Evolutionary conservation across 2,888 invertebrate genomes (phyloP), one percentile per base, ranked within the genome.

Genomic region (Maniola hyperantus): DNA sequence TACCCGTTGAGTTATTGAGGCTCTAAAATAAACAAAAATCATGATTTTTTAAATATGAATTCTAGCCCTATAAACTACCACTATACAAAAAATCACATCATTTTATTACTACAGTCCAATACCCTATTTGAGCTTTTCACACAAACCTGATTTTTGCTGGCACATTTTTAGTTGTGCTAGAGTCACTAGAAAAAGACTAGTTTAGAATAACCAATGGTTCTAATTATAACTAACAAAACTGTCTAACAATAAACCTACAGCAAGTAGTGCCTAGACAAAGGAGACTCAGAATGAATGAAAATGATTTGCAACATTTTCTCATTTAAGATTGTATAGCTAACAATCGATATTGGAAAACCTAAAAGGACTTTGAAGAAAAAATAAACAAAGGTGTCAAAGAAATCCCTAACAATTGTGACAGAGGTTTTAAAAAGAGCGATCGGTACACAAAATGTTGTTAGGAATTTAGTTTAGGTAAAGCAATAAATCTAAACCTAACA

Each of bases 261-360:
- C 11, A 2, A 26, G 5, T n/a, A n/a, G 6, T 33, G 34, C n/a
- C 33, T 13, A 7, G n/a, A 34, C n/a, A 53, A 53, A 53, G 6
- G 34, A n/a, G 34, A n/a, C 13, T 7, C 7, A n/a, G 33, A 33
- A 53, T 50, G 13, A 6, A 5, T 5, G 11, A 51, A 51, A 6
- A 2, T 11, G 11, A 0, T 51, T 13, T 13, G 13, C 11, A 20
- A 48, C 48, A 48, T 51, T 51, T 51, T 13, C 13, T 18, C 26
- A 11, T 10, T 51, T 11, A 20, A 26, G 10, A 26, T 20, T 26
- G 18, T 48, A 48, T 15, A 20, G 33, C 53, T 7, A 34, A 7
- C 34, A 34, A 53, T 33, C 34, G n/a, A 33, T 34, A 34, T n/a
- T 53, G 33, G 53, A 55, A 36, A 55, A 15, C 36, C 54, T 55